A percentile compares a stretch with the other conserved stretches of the same genome.
These are phyloP conservation scores for Micrastur ruficollis DNA, from an alignment of 2,797 vertebrate genomes.

Conservation along the genomic window DNA sequence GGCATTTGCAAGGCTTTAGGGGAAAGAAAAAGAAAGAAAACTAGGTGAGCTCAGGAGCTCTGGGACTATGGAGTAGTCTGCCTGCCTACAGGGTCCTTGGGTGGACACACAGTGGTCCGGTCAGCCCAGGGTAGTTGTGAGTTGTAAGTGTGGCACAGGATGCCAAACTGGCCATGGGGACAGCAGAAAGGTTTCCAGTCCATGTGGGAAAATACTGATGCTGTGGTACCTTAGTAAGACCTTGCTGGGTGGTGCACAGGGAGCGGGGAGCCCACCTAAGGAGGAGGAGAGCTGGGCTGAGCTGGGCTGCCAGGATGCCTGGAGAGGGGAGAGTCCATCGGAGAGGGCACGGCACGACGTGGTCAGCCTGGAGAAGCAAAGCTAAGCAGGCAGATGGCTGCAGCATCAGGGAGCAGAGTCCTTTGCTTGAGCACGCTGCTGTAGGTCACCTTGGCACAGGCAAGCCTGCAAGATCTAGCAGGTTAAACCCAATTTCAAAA, in stretches of 20 bases:
- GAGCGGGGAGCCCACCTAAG: not conserved
- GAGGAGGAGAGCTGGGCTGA: not conserved
- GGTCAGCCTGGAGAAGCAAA: not conserved
- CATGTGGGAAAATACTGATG: not conserved
- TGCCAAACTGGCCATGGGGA: not conserved
- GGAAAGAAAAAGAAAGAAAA: not conserved
- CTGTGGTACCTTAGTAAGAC: not conserved
- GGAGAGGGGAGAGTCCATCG: not conserved
- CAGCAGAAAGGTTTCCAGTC: not conserved
- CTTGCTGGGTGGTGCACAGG: not conserved
- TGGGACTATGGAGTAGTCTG: not conserved
- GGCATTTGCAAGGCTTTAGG: not conserved
- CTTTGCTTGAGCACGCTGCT: fast-evolving
- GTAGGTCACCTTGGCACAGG: not conserved
- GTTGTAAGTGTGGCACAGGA: not conserved
- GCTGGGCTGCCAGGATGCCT: not conserved
- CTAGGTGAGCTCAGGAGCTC: not conserved
- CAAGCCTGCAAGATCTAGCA: not conserved
- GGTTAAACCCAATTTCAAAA: not conserved
- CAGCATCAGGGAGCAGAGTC: not conserved
- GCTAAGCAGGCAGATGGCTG: not conserved
- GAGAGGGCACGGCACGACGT: fast-evolving
- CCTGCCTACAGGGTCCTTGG: not conserved
- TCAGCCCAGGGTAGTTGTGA: not conserved
- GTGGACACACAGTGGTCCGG: not conserved